Percentiles rank a stretch among this genome's conserved stretches.
phyloP scores from a whole-genome alignment of 2,888 invertebrate genomes.

The Drymonia ruficornis region DNA sequence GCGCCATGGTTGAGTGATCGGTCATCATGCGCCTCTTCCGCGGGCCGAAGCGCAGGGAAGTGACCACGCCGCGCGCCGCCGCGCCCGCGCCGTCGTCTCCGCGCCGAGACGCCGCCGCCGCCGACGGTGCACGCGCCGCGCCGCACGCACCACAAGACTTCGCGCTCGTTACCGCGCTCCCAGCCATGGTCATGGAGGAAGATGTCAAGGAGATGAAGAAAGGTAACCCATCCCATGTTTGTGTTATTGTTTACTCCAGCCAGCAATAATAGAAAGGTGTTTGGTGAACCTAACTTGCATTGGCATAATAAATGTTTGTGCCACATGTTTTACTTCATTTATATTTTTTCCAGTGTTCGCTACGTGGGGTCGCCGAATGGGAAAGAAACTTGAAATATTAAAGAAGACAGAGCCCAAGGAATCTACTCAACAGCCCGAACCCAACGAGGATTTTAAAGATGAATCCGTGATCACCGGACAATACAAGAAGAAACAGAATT shows the following conservation, averaged over 20 bases:
- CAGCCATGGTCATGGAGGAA: conserved; percentile 91
- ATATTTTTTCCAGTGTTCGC: conserved; percentile 82
- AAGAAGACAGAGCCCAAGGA: conserved; percentile 88
- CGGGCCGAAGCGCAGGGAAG: conserved; percentile 87
- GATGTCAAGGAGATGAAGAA: conserved; percentile 86
- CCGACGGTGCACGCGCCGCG: conserved; percentile 82
- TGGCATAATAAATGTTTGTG: neutral
- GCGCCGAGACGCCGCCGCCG: conserved; percentile 68
- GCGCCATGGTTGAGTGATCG: conserved; percentile 79
- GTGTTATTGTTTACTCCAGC: too few species aligned
- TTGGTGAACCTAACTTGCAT: too few species aligned
- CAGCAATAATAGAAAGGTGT: too few species aligned
- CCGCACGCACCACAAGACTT: conserved; percentile 84
- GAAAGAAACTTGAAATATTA: conserved; percentile 90
- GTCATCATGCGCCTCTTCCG: conserved; percentile 87
- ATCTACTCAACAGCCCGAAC: conserved; percentile 63
- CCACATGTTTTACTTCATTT: neutral
- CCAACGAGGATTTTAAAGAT: conserved; percentile 57
- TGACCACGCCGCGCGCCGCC: conserved; percentile 82
- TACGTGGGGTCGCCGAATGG: conserved; percentile 92
- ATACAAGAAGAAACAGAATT: conserved; percentile 84
- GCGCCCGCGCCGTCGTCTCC: conserved; percentile 75
- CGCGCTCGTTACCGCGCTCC: conserved; percentile 90
- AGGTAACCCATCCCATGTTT: too few species aligned
- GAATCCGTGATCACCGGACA: conserved; percentile 66